Conservation (phyloP, 2,888 invertebrate species). For the Dicycla oo region DNA sequence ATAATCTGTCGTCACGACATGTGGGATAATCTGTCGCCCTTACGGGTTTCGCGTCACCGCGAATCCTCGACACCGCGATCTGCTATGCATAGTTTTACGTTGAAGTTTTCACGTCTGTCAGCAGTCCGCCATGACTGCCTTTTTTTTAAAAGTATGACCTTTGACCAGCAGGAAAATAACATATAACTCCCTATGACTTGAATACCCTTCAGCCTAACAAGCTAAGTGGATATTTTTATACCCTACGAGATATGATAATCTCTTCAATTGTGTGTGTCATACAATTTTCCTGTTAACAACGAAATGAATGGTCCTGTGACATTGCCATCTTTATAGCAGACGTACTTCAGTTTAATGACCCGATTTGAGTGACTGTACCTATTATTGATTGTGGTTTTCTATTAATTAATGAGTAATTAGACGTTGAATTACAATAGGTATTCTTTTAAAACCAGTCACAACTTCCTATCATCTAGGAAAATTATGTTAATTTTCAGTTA, state of each 20-base stretch:
- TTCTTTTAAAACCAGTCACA: not conserved
- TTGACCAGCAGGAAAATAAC: constrained; percentile 5
- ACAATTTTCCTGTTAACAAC: constrained; percentile 48
- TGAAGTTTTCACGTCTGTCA: too few species aligned
- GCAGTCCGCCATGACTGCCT: too few species aligned
- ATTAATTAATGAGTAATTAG: not conserved
- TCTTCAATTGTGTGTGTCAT: constrained; percentile 47
- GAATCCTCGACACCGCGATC: too few species aligned
- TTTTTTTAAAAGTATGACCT: constrained; percentile 11
- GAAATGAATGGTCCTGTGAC: constrained; percentile 25
- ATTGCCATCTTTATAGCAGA: constrained; percentile 11
- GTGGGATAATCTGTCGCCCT: too few species aligned
- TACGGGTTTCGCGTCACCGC: too few species aligned
- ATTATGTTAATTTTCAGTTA: not conserved
- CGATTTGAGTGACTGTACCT: not conserved
- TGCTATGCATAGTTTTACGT: too few species aligned
- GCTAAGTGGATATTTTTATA: constrained; percentile 36
- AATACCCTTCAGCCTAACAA: constrained; percentile 38
- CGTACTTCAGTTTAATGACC: constrained; percentile 33
- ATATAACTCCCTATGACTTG: not conserved
- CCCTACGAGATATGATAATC: constrained; percentile 42
- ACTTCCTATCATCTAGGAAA: not conserved
- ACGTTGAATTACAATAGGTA: not conserved
- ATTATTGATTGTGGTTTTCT: constrained; percentile 15
- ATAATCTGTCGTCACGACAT: too few species aligned